Conservation (phyloP, 2,797 vertebrate genomes). For the Champsocephalus esox region DNA sequence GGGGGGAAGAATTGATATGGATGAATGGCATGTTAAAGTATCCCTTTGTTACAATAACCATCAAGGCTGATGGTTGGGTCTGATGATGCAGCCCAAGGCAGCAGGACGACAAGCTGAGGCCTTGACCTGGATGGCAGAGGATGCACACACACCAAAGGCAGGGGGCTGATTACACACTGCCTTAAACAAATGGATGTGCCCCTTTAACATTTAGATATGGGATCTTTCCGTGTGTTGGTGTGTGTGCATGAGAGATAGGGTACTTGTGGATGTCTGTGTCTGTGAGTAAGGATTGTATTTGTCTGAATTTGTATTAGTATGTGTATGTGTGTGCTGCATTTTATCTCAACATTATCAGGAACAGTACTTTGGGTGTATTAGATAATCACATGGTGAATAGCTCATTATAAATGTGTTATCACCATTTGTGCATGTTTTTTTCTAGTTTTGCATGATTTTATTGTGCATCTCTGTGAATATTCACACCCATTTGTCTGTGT, state of each 20-base stretch:
- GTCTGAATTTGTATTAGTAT: slow-evolving; percentile 30
- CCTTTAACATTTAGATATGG: slow-evolving; percentile 73
- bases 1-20: slow-evolving; percentile 79
- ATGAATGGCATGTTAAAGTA: slow-evolving; percentile 81
- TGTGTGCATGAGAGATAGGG: slow-evolving; percentile 36
- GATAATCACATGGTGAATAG: slow-evolving; percentile 49
- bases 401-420: slow-evolving; percentile 48
- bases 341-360: slow-evolving; percentile 37
- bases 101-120: slow-evolving; percentile 74
- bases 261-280: slow-evolving; percentile 42
- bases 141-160: slow-evolving; percentile 70
- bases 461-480: slow-evolving; percentile 38
- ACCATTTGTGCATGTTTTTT: slow-evolving; percentile 39
- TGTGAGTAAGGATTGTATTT: slow-evolving; percentile 41
- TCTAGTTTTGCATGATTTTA: slow-evolving; percentile 24
- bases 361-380: slow-evolving; percentile 29
- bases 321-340: slow-evolving; percentile 20
- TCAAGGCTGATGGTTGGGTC: slow-evolving; percentile 79
- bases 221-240: slow-evolving; percentile 39
- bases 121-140: slow-evolving; percentile 74
- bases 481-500: neutral
- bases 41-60: slow-evolving; percentile 85
- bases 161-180: slow-evolving; percentile 75
- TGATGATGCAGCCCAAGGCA: slow-evolving; percentile 81
- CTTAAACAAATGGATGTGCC: slow-evolving; percentile 79